Evolutionary conservation across 1,140 invertebrate species (phyloP).

Genomic region (Cotesia chilonis): DNA sequence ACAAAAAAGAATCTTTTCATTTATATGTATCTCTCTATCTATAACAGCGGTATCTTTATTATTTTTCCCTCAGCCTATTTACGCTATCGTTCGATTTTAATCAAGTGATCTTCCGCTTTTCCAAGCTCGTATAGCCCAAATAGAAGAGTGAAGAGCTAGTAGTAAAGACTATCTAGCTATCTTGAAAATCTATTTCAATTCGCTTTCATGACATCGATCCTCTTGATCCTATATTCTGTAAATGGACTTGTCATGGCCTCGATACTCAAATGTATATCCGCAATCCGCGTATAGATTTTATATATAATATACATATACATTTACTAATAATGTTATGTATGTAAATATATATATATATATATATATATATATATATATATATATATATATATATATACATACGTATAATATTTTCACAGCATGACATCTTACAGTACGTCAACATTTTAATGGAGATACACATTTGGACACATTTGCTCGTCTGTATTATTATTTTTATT

Average conservation of each 20-base stretch:
- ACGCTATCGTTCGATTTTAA: too few species aligned
- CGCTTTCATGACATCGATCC: slow-evolving; percentile 4
- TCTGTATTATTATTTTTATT: slow-evolving; percentile 37
- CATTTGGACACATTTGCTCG: slow-evolving; percentile 48
- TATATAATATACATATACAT: neutral
- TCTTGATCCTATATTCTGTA: slow-evolving; percentile 47
- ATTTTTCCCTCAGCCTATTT: too few species aligned
- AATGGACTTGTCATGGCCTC: slow-evolving; percentile 42
- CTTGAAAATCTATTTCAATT: neutral
- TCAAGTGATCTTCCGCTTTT: too few species aligned
- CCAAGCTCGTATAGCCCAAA: too few species aligned
- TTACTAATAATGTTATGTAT: neutral
- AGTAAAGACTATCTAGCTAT: neutral
- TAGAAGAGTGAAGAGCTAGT: too few species aligned
- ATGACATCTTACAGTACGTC: slow-evolving; percentile 35
- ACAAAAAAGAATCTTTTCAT: slow-evolving; percentile 6
- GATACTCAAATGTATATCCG: slow-evolving; percentile 31
- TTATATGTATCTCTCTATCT: neutral
- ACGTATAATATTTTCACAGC: slow-evolving; percentile 43
- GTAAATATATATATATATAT: neutral
- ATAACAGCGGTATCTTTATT: too few species aligned
- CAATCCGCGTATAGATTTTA: neutral
- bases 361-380: neutral
- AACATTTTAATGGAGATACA: slow-evolving; percentile 36
- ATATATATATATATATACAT: neutral